Conservation (phyloP, 2,888 invertebrate genomes). For the Plagodis dolabraria region DNA sequence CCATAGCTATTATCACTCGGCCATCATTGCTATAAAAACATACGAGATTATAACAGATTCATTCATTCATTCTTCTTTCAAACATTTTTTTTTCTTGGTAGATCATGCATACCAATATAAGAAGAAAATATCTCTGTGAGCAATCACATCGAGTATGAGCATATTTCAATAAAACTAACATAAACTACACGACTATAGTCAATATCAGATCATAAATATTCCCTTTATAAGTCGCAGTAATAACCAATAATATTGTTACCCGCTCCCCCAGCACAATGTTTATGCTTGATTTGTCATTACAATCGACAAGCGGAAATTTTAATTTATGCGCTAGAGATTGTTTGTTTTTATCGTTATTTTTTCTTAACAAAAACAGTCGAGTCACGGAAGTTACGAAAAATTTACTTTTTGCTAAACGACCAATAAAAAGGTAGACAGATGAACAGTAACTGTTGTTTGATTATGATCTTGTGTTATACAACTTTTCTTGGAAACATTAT, state of each 20-base stretch:
- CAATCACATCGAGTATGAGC: not conserved
- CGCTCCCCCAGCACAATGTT: slow-evolving; percentile 68
- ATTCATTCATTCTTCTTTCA: no score
- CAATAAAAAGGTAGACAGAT: slow-evolving; percentile 45
- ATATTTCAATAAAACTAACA: not conserved
- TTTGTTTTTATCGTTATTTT: slow-evolving; percentile 78
- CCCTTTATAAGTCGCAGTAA: slow-evolving; percentile 38
- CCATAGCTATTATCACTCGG: no score
- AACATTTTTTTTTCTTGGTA: no score
- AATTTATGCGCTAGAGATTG: slow-evolving; percentile 80
- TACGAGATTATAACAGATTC: no score
- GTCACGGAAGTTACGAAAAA: slow-evolving; percentile 71
- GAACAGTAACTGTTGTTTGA: slow-evolving; percentile 46
- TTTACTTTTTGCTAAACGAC: slow-evolving; percentile 48
- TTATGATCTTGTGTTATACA: slow-evolving; percentile 34
- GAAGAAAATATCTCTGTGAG: no score
- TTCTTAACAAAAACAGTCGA: slow-evolving; percentile 67
- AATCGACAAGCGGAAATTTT: slow-evolving; percentile 80
- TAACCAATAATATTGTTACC: slow-evolving; percentile 57
- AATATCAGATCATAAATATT: slow-evolving; percentile 29
- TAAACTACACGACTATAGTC: not conserved
- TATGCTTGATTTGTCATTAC: slow-evolving; percentile 75
- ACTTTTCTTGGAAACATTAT: slow-evolving; percentile 10
- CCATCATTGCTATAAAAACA: no score
- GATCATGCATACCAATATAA: no score